A percentile compares a stretch with the other conserved stretches of the same genome.
Evolutionary conservation across 35 echinoderm and acorn worm genomes (phyloP).

Genomic region (Chiridota heheva): DNA sequence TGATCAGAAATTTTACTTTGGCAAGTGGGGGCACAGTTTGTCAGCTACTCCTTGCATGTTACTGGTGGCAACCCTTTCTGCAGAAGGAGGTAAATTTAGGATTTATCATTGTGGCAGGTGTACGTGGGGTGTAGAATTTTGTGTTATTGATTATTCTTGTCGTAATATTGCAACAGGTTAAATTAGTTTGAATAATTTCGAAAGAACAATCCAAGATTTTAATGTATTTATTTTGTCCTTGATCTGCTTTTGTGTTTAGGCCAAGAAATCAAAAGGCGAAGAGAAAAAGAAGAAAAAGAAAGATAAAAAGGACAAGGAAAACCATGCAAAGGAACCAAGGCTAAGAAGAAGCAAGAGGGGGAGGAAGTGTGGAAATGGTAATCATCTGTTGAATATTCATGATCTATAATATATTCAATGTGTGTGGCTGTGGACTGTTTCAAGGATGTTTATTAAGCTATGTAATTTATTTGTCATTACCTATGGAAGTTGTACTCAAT

Average conservation of each 20-base stretch:
- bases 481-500: background rate
- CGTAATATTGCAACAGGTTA: too few relatives aligned
- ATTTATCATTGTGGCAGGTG: too few relatives aligned
- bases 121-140: too few relatives aligned
- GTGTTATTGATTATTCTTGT: too few relatives aligned
- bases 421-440: background rate
- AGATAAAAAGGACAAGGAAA: slow-evolving; percentile 16
- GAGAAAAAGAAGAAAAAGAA: slow-evolving; percentile 53
- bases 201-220: too few relatives aligned
- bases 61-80: too few relatives aligned
- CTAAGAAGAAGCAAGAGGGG: slow-evolving; percentile 82
- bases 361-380: slow-evolving; percentile 95
- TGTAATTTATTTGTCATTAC: background rate
- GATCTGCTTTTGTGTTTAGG: too few relatives aligned
- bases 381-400: background rate
- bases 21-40: too few relatives aligned
- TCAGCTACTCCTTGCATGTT: too few relatives aligned
- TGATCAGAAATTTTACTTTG: too few relatives aligned
- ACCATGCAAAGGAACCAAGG: slow-evolving; percentile 61
- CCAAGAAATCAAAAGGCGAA: slow-evolving; percentile 33
- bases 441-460: background rate
- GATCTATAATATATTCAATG: background rate
- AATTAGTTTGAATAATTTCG: too few relatives aligned
- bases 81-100: too few relatives aligned
- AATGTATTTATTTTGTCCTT: background rate